A percentile compares a stretch with the other conserved stretches of the same genome.
phyloP scores from a whole-genome alignment of 2,888 invertebrate genomes.

The Podabrus alpinus region DNA sequence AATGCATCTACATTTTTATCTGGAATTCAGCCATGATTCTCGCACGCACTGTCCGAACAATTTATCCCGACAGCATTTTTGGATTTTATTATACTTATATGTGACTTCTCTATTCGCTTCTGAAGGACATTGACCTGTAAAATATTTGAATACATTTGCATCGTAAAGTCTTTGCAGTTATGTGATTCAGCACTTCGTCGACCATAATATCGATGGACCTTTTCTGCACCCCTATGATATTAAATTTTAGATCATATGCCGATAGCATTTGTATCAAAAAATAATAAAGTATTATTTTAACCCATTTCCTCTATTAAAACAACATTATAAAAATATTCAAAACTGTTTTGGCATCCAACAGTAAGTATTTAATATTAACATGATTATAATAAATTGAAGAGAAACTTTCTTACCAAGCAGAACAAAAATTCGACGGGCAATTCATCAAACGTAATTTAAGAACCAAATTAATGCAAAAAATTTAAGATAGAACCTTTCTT shows the following conservation, averaged over 20 bases:
- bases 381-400: no score
- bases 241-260: background rate
- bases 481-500: constrained; percentile 13
- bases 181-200: constrained; percentile 7
- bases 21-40: constrained; percentile 14
- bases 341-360: no score
- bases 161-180: constrained; percentile 31
- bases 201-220: background rate
- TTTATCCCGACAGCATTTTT: constrained; percentile 28
- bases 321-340: background rate
- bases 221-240: background rate
- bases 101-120: constrained; percentile 13
- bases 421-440: background rate
- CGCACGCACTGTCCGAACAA: constrained; percentile 28
- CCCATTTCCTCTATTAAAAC: background rate
- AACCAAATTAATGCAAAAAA: background rate
- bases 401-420: no score
- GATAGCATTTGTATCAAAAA: background rate
- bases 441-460: background rate
- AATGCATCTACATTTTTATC: constrained; percentile 28
- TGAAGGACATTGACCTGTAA: constrained; percentile 33
- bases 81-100: constrained; percentile 27
- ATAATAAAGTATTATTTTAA: background rate
- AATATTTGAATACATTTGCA: constrained; percentile 41
- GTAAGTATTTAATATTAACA: no score